Conservation (phyloP, 2,113 vertebrate species). For the Myotis davidii region DNA sequence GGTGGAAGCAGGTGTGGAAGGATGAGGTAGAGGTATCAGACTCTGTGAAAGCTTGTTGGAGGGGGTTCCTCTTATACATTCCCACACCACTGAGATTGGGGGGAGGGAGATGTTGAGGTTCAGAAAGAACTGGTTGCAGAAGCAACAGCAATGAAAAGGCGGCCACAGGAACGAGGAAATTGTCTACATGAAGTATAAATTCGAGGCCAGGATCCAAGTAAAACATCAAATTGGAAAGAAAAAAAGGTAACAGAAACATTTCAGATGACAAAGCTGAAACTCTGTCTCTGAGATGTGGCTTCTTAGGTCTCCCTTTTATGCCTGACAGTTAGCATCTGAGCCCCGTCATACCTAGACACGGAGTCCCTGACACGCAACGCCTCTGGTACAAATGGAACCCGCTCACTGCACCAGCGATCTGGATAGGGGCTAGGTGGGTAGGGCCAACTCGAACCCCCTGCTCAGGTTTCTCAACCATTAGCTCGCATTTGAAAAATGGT, state of each 20-base stretch:
- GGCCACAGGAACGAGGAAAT: constrained; percentile 57
- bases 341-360: not conserved
- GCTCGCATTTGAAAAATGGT: constrained; percentile 22
- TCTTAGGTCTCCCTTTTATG: not conserved
- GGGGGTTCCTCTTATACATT: not conserved
- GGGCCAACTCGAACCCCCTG: not conserved
- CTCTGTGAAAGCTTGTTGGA: not conserved
- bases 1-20: not conserved
- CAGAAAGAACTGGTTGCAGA: not conserved
- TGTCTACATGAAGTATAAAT: not conserved
- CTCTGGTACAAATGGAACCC: not conserved
- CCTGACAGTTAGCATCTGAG: constrained; percentile 6
- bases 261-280: constrained; percentile 61
- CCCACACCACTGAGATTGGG: not conserved
- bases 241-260: constrained; percentile 52
- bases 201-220: constrained; percentile 66
- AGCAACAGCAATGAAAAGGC: not conserved
- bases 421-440: not conserved
- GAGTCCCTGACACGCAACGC: not conserved
- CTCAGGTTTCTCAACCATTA: not conserved
- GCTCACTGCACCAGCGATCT: fast-evolving
- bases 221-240: constrained; percentile 67
- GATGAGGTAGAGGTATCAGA: not conserved
- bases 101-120: not conserved
- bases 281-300: not conserved